Base-by-base conservation (phyloP, 1,140 invertebrate species). In the Zaprionus ornatus region DNA sequence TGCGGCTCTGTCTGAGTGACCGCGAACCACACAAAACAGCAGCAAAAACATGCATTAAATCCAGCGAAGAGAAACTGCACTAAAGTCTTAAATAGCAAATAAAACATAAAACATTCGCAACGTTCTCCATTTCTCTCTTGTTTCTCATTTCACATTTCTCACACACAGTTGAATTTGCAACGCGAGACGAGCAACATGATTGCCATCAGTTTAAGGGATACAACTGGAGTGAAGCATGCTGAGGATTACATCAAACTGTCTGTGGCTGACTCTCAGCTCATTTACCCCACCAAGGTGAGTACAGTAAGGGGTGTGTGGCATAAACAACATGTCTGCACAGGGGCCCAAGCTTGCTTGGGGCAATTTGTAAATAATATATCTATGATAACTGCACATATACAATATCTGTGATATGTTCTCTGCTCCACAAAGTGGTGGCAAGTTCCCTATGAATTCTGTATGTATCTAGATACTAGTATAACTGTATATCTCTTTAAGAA, bases 221-320 rank as follows among this genome's bases (percentile, higher is more conserved):
- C 78, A 40, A 82, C 90, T 19, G 92, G 92, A 62, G 86, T 92
- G 48, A 92, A 93, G 71, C 74, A 92, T 82, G 90, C 84, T 15
- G 87, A 92, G 80, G 91, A 90, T 90, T 91, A 81, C 74, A 79
- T 91, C 62, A 90, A 91, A 71, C 66, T 92, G 60, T 82, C 88
- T 48, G 85, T 91, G 66, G 73, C 74, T 27, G 82, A 91, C 67
- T 91, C 90, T 25, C 75, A 83, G 37, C 67, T 79, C 68, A 91
- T 91, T 63, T 92, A 80, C 48, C 82, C 91, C 61, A 92, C 83
- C 52, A 91, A 92, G 91, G 91, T 92, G 65, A 88, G 84, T 57
- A 13, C n/a, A 0, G 19, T 45, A 32, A 32, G 45, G 12, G 45
- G 19, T 21, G 29, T 21, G 12, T 45, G 7, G n/a, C 25, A 52